Evolutionary conservation across 1,140 invertebrate species (phyloP), one percentile per base, ranked within the genome.

Genomic region (Maconellicoccus hirsutus): DNA sequence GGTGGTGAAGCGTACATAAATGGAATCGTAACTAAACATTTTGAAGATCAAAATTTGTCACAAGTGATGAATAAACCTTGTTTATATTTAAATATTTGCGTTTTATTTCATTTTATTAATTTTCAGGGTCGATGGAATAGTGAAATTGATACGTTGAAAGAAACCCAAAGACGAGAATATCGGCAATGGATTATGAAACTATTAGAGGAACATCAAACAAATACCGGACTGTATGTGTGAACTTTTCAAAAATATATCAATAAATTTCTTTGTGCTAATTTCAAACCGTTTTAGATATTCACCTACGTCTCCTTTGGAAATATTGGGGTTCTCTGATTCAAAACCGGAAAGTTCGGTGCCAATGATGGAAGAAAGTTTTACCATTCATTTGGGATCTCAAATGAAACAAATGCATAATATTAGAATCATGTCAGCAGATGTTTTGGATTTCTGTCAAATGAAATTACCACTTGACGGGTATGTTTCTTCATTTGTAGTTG

Each of bases 391-490:
- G 71, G 96, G 96, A 72, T 94, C 94, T 1, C 96, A 99, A 81
- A 86, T 98, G 81, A 99, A 99, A 81, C 94, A 97, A 77, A 98
- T 95, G 84, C 95, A 99, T 80, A 99, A 99, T 81, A 89, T 98
- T 74, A 83, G 96, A 70, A 87, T 99, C 71, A 81, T 98, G 7
- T 90, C 91, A 73, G 88, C 88, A 12, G 87, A 95, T 80, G 85
- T 91, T 27, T 84, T 96, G 74, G 91, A 96, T 77, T 85, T 98
- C 73, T 96, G 94, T 79, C 83, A 85, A 59, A 42, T 70, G 12
- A 73, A 70, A 23, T 69, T 73, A 21, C 26, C 73, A 70, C 38
- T 27, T 52, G 29, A 71, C 0, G 73, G 71, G 73, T 73, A 71
- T 19, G 3, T 59, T 59, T 59, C 21, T 66, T 23, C 19, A 66